Base-by-base conservation (phyloP, 2,797 vertebrate species). In the Anisognathus igniventris region DNA sequence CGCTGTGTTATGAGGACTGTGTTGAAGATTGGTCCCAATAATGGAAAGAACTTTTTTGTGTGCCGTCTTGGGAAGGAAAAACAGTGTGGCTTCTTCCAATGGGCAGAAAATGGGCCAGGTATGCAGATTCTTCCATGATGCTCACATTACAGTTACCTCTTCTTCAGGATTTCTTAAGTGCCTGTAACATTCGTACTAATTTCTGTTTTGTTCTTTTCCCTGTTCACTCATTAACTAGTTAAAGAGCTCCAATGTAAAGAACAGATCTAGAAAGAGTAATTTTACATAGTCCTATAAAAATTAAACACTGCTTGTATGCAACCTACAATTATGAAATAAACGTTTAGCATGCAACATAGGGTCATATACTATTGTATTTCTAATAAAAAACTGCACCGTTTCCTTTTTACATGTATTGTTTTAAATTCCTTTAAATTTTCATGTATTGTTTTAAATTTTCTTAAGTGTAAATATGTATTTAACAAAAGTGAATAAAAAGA, bases 11-110 rank as follows among this genome's bases (percentile, higher is more conserved):
- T 98, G 98, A 98, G 98, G 96, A 99, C 98, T 0, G 99, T 99
- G 60, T 94, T 99, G 96, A 99, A 99, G 98, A 97, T 98, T 51
- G 99, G 99, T 78, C 98, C 98, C 12, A 99, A 99, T 97, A 99
- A 99, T 7, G 99, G 99, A 35, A 98, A 97, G 68, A 98, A 98
- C n/a, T 99, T 99, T 93, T 99, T 98, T 92, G 98, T 98, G 27
- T 99, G 99, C 93, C 97, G 98, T 81, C 94, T 98, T 78, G 97
- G 94, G 75, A 98, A 97, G 94, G 98, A 97, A 61, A 98, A 98
- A 94, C 99, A 99, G 93, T 99, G 99, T 76, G 97, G 96, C 71
- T 99, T 99, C 95, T 99, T 99, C 96, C 98, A 99, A 80, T 99
- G 99, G 99, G 98, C 97, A 67, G 95, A 98, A 94, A 97, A 97